A percentile compares a stretch with the other conserved stretches of the same genome.
phyloP scores from a whole-genome alignment of 2,888 invertebrate species.

The Pyralis farinalis region DNA sequence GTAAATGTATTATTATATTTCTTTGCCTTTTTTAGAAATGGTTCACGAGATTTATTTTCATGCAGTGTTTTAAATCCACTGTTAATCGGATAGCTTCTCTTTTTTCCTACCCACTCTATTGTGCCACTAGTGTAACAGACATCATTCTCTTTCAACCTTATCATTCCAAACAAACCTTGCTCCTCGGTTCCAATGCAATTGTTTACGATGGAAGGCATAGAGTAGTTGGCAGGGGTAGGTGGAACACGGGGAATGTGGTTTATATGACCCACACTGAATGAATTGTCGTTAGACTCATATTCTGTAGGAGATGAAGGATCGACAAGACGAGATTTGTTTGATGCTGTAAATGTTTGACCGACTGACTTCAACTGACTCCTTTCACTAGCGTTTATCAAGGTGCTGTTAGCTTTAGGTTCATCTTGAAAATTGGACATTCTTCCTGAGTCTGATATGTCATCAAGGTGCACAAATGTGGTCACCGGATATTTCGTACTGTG shows the following conservation, averaged over 20 bases:
- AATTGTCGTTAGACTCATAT: constrained; percentile 19
- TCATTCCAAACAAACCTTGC: constrained; percentile 63
- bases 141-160: constrained; percentile 64
- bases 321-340: constrained; percentile 13
- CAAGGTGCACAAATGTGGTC: constrained; percentile 57
- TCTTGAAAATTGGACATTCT: constrained; percentile 26
- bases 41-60: constrained; percentile 37
- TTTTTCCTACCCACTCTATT: constrained; percentile 72
- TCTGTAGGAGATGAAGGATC: constrained; percentile 13
- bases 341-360: neutral
- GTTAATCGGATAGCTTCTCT: constrained; percentile 63
- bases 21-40: constrained; percentile 40
- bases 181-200: constrained; percentile 32
- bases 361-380: constrained; percentile 13
- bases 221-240: constrained; percentile 55
- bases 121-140: constrained; percentile 72
- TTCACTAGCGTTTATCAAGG: constrained; percentile 23
- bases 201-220: constrained; percentile 46
- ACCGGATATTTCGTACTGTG: constrained; percentile 64
- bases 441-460: constrained; percentile 37
- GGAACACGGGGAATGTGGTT: constrained; percentile 64
- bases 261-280: constrained; percentile 51
- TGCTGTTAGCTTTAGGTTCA: constrained; percentile 47
- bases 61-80: constrained; percentile 66
- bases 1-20: constrained; percentile 38